phyloP scores from a whole-genome alignment of 2,797 vertebrate genomes.

The Balearica regulorum region DNA sequence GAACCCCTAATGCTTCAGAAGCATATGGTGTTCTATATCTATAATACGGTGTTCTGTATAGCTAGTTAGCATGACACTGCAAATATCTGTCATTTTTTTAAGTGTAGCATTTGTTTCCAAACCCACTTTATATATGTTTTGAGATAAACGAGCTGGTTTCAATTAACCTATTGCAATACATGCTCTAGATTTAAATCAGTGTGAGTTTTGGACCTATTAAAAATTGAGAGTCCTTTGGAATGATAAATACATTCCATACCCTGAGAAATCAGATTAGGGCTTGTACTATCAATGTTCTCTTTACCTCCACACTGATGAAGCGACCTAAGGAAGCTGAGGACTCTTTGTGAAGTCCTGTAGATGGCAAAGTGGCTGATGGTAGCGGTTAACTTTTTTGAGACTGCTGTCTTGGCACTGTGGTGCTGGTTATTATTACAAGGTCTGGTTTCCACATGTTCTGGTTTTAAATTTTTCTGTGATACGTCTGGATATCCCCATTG shows the following conservation, averaged over 20 bases:
- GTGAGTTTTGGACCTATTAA: neutral
- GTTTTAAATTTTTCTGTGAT: neutral
- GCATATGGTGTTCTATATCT: neutral
- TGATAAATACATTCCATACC: neutral
- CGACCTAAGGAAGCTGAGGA: neutral
- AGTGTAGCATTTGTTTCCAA: neutral
- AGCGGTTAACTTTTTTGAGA: neutral
- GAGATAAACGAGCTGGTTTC: neutral
- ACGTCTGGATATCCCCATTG: neutral
- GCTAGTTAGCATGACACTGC: neutral
- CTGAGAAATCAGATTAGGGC: neutral
- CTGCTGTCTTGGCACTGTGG: neutral
- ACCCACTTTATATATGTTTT: neutral
- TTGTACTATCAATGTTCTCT: accelerated
- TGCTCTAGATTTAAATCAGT: neutral
- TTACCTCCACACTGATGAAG: neutral
- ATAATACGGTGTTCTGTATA: neutral
- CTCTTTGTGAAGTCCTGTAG: neutral
- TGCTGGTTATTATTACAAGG: neutral
- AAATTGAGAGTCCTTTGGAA: neutral
- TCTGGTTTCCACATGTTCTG: neutral
- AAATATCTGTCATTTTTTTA: neutral
- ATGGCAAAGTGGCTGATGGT: neutral
- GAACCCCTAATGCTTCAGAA: neutral
- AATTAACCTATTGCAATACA: neutral